These are phyloP conservation scores for Lethenteron reissneri DNA, from an alignment of 2,113 vertebrate species.

Conservation along the genomic window DNA sequence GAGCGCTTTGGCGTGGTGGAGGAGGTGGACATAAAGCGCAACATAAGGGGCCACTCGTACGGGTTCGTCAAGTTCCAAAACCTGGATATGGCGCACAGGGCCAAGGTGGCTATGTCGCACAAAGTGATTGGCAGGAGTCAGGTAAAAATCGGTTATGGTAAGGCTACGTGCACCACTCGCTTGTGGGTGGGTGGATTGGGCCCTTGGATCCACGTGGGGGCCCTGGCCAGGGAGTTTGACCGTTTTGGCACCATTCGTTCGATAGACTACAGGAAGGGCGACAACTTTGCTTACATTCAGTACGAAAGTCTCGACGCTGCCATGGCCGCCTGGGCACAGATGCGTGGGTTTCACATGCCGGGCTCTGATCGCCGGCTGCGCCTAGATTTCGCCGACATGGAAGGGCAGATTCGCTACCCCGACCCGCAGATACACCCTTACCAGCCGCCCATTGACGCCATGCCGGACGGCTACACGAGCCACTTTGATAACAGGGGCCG, in stretches of 20 bases:
- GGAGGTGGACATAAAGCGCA: constrained; percentile 82
- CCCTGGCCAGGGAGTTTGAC: constrained; percentile 79
- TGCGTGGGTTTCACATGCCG: constrained; percentile 78
- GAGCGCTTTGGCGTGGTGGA: constrained; percentile 89
- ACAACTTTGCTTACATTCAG: constrained; percentile 93
- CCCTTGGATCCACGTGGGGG: constrained; percentile 73
- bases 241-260: constrained; percentile 90
- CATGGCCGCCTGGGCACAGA: constrained; percentile 77
- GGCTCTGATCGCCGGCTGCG: constrained; percentile 66
- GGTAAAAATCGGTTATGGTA: constrained; percentile 90
- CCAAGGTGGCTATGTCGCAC: constrained; percentile 87
- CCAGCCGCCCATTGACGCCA: constrained; percentile 64
- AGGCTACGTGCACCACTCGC: constrained; percentile 75
- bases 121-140: constrained; percentile 74
- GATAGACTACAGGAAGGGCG: constrained; percentile 88
- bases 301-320: constrained; percentile 91
- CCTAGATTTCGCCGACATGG: constrained; percentile 83
- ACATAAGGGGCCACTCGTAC: constrained; percentile 62
- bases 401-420: constrained; percentile 51
- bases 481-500: constrained; percentile 56
- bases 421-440: constrained; percentile 77
- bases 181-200: constrained; percentile 87
- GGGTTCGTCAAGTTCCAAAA: constrained; percentile 95
- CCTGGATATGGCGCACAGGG: constrained; percentile 85
- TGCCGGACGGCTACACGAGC: constrained; percentile 75